Base-by-base conservation (phyloP, 2,888 invertebrate genomes). In the Platypus cylindrus region DNA sequence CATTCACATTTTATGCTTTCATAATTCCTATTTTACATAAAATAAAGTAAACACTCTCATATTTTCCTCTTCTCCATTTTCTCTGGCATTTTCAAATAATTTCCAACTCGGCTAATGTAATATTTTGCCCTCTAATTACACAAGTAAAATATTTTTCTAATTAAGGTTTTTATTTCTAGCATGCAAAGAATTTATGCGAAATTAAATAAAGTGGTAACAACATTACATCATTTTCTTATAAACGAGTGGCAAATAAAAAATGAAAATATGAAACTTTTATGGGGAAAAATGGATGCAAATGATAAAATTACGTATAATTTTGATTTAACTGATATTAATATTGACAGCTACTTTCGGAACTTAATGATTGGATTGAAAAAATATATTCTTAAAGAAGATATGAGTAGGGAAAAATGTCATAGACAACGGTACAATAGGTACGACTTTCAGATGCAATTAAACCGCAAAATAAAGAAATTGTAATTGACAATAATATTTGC, bases 341-440 rank as follows among this genome's bases (percentile, higher is more conserved):
- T 40, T 3, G 37, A 47, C 9, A 32, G 18, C 20, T 51, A 49
- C 32, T 41, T 49, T 2, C 40, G 32, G 23, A 45, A 46, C 41
- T 29, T 46, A 13, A 38, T 48, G 26, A 37, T 26, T 4, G 50
- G 52, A 5, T 30, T 52, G 17, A 52, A 52, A 37, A 43, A 46
- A 32, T 51, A 46, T 31, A 44, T 48, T 16, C 36, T 50, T n/a
- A 51, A 52, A 34, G 52, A 52, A 41, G 46, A 45, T 29, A 48
- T 51, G 41, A 34, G 38, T 3, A 47, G 47, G 36, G 15, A 38
- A 2, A 34, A 46, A 30, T 32, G 35, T 14, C 49, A 48, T 23
- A 43, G 34, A 28, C 36, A 45, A 9, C 29, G 44, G 41, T 48
- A 45, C 30, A 33, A 42, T 32, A 43, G 48, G 50, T 49, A 34